Base-by-base conservation (phyloP, 2,797 vertebrate genomes). In the Mastacembelus armatus region DNA sequence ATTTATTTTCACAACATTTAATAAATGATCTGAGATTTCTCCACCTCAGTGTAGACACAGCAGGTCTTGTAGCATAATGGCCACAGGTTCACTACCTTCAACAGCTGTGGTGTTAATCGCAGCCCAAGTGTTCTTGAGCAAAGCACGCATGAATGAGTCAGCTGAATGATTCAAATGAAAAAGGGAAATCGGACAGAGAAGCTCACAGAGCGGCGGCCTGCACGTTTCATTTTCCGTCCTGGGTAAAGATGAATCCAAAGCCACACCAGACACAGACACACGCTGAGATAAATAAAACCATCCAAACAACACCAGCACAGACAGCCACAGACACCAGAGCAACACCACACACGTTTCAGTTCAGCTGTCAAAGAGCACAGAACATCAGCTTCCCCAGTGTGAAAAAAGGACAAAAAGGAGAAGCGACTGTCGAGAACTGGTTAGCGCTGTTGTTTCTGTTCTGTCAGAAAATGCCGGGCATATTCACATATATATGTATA, bases 81-180 rank as follows among this genome's bases (percentile, higher is more conserved):
- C 30, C 51, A 43, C 44, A 22, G 51, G 36, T 54, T 47, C n/a
- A n/a, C n/a, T n/a, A n/a, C n/a, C n/a, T n/a, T n/a, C 18, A 43
- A 4, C 56, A 60, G 66, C 56, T 32, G 57, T 10, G 9, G 42
- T 10, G 42, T 12, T 67, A 6, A 42, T 30, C 14, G 38, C 32
- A 14, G 15, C 54, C 59, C 55, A 59, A 38, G n/a, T n/a, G n/a
- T n/a, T n/a, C 32, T 44, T n/a, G 22, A 50, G 36, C 29, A 12
- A n/a, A n/a, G n/a, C n/a, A n/a, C 11, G 3, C 45, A 32, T 0
- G 11, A 47, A 16, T 2, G 10, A 35, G n/a, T n/a, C n/a, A n/a
- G n/a, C n/a, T n/a, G 43, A 18, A 10, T 9, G 18, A n/a, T 15
- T 40, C 1, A 45, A 43, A 38, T 10, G 16, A 42, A 55, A 36